Conservation (phyloP, 2,888 invertebrate species). For the Ophion costatus region DNA sequence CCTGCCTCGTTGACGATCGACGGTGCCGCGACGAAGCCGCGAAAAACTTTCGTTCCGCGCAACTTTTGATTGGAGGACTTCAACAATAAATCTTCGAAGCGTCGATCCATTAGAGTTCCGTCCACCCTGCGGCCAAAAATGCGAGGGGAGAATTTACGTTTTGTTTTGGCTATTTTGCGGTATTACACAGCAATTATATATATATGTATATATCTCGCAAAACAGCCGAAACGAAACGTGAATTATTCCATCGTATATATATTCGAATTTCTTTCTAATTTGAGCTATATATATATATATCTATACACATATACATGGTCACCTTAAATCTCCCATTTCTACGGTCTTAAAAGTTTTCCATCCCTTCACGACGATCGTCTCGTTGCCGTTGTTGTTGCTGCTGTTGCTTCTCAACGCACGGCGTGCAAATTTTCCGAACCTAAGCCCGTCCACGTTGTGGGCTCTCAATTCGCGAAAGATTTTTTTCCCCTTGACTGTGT, state of each 20-base stretch:
- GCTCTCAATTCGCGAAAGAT: slow-evolving; percentile 80
- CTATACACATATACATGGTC: slow-evolving; percentile 61
- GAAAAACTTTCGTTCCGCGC: slow-evolving; percentile 79
- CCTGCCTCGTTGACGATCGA: slow-evolving; percentile 68
- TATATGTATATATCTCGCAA: no score
- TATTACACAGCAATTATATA: background rate
- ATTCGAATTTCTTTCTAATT: no score
- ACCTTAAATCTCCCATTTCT: slow-evolving; percentile 81
- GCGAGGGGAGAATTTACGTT: background rate
- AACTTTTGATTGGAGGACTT: slow-evolving; percentile 82
- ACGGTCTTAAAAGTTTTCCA: slow-evolving; percentile 83
- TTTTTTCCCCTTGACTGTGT: slow-evolving; percentile 84
- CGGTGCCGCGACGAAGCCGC: slow-evolving; percentile 69
- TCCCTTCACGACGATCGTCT: slow-evolving; percentile 83
- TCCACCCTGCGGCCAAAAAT: slow-evolving; percentile 72
- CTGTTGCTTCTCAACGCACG: slow-evolving; percentile 81
- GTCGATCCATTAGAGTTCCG: slow-evolving; percentile 79
- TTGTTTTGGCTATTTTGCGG: slow-evolving; percentile 23
- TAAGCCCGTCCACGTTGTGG: slow-evolving; percentile 83
- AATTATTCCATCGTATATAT: no score
- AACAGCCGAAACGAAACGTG: no score
- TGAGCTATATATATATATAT: no score
- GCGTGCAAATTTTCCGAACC: slow-evolving; percentile 84
- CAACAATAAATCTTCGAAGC: slow-evolving; percentile 79
- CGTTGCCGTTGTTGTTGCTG: background rate